Conservation (phyloP, 2,797 vertebrate species). For the Molossus alvarezi region DNA sequence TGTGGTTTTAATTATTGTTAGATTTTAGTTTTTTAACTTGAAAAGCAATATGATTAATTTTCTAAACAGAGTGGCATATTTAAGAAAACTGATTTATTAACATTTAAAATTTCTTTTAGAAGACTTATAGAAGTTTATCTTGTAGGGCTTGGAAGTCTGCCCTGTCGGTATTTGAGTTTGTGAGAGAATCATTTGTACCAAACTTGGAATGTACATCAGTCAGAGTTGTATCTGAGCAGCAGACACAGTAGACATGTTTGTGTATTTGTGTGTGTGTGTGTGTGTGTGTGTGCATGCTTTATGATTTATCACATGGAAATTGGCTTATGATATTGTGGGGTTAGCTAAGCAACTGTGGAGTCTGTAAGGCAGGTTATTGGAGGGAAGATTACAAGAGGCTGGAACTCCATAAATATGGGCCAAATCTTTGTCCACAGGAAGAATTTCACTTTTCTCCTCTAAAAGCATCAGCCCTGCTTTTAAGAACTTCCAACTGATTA, state of each 20-base stretch:
- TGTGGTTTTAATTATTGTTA: slow-evolving; percentile 34
- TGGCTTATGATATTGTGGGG: not conserved
- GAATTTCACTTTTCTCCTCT: not conserved
- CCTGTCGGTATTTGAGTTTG: not conserved
- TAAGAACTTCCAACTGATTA: slow-evolving; percentile 30
- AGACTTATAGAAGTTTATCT: not conserved
- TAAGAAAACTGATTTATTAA: slow-evolving; percentile 48
- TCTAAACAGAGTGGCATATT: slow-evolving; percentile 33
- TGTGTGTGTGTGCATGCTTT: not conserved
- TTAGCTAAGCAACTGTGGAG: not conserved
- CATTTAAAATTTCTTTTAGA: not conserved
- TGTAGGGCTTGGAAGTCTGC: not conserved
- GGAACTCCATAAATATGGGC: not conserved
- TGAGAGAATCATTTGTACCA: not conserved
- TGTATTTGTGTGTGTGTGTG: not conserved
- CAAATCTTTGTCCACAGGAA: not conserved
- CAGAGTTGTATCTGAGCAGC: slow-evolving; percentile 29
- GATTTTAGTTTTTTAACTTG: slow-evolving; percentile 42
- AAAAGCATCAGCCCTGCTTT: not conserved
- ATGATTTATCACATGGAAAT: not conserved
- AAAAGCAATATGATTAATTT: slow-evolving; percentile 51
- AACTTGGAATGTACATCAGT: not conserved
- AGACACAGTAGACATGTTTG: not conserved
- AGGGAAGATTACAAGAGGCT: not conserved
- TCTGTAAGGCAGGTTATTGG: not conserved